Conservation (phyloP, 2,113 vertebrate genomes). For the Sakesphorus luctuosus region DNA sequence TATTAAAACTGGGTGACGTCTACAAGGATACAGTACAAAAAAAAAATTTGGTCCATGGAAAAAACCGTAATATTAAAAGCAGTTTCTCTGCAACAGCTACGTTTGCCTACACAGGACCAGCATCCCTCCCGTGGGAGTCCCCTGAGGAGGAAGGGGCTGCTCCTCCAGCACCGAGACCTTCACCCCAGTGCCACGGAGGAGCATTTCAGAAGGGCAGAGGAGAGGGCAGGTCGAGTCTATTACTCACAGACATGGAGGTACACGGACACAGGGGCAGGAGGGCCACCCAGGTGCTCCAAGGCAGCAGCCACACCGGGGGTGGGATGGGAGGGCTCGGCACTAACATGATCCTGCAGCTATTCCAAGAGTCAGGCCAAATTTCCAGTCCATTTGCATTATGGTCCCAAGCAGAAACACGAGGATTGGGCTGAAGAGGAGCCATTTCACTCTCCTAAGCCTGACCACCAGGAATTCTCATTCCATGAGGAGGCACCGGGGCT, state of each 20-base stretch:
- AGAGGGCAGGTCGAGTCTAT: slow-evolving; percentile 14
- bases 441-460: not conserved
- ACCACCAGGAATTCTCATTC: not conserved
- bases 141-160: slow-evolving; percentile 58
- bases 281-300: slow-evolving; percentile 23
- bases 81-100: slow-evolving; percentile 73
- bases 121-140: slow-evolving; percentile 55
- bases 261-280: slow-evolving; percentile 7
- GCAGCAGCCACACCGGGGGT: not conserved
- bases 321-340: not conserved
- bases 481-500: not conserved
- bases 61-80: slow-evolving; percentile 73
- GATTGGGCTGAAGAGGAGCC: not conserved
- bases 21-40: slow-evolving; percentile 84
- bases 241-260: slow-evolving; percentile 22
- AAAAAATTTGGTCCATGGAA: slow-evolving; percentile 82
- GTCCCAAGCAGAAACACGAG: not conserved
- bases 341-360: slow-evolving; percentile 2
- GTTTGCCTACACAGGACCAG: slow-evolving; percentile 59
- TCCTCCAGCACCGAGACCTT: slow-evolving; percentile 65
- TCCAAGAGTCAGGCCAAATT: not conserved
- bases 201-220: not conserved
- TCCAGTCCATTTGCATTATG: not conserved
- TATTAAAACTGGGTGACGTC: slow-evolving; percentile 83
- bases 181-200: slow-evolving; percentile 64